A percentile compares a stretch with the other conserved stretches of the same genome.
These are phyloP conservation scores for Balanococcus diminutus DNA, from an alignment of 2,888 invertebrate genomes.

Conservation along the genomic window DNA sequence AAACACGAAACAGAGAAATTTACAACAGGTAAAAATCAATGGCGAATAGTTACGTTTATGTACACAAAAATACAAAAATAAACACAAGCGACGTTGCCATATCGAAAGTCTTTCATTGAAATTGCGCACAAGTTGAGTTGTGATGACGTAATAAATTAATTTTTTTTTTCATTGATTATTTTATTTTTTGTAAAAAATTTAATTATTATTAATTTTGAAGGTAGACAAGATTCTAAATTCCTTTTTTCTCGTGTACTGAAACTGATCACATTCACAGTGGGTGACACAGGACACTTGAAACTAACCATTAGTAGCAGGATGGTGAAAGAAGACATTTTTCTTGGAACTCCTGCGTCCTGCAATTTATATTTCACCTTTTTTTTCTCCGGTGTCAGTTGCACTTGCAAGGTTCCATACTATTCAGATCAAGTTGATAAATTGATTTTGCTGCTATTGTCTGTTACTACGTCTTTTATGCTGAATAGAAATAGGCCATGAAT, in stretches of 20 bases:
- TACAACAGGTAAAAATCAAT: constrained; percentile 42
- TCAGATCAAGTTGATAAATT: not conserved
- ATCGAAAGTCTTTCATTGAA: not conserved
- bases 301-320: not conserved
- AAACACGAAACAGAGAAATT: not conserved
- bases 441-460: not conserved
- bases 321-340: not conserved
- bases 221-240: not conserved
- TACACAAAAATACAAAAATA: constrained; percentile 38
- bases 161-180: not conserved
- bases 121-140: not conserved
- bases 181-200: not conserved
- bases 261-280: too few relatives aligned
- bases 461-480: too few relatives aligned
- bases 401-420: too few relatives aligned
- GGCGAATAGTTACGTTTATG: constrained; percentile 6
- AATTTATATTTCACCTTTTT: not conserved
- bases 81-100: constrained; percentile 8
- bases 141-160: not conserved
- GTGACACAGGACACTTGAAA: not conserved
- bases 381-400: not conserved
- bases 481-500: too few relatives aligned
- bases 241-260: too few relatives aligned
- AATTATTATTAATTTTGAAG: not conserved
- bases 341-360: not conserved